Conservation (phyloP, 2,888 invertebrate species). For the Cataglyphis albicans region DNA sequence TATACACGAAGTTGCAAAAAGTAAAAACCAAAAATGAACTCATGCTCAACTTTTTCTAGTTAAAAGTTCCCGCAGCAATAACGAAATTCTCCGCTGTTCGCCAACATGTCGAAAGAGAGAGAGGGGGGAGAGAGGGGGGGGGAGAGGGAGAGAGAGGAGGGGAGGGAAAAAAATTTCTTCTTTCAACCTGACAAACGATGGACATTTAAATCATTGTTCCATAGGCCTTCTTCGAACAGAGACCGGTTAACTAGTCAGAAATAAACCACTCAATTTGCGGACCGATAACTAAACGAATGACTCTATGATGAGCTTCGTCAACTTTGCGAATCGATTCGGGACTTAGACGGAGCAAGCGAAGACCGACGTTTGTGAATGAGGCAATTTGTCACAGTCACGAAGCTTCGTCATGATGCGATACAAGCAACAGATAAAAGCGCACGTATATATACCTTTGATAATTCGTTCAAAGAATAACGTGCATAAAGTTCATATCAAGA, state of each 20-base stretch:
- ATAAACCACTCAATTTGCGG: conserved; percentile 84
- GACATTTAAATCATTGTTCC: conserved; percentile 63
- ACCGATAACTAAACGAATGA: conserved; percentile 80
- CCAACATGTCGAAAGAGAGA: conserved; percentile 8
- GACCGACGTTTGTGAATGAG: conserved; percentile 71
- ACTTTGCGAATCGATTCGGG: conserved; percentile 77
- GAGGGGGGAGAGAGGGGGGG: conserved; percentile 40
- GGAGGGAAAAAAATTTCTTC: conserved; percentile 65
- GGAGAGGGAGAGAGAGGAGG: neutral
- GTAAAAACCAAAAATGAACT: neutral
- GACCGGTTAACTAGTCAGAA: conserved; percentile 66
- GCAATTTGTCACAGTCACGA: conserved; percentile 77
- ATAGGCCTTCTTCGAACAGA: conserved; percentile 49
- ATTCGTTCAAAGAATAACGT: neutral
- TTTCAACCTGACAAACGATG: conserved; percentile 65
- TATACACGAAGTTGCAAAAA: conserved; percentile 15
- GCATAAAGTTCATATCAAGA: neutral
- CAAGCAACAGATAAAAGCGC: conserved; percentile 50
- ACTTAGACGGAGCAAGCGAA: conserved; percentile 58
- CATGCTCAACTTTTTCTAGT: conserved; percentile 30
- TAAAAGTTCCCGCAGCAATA: conserved; percentile 65
- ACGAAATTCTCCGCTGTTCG: conserved; percentile 59
- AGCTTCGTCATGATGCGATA: conserved; percentile 17
- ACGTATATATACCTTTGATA: neutral
- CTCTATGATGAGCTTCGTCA: conserved; percentile 76